These are phyloP conservation scores for Patella depressa DNA, from an alignment of 2,888 invertebrate genomes.

Conservation along the genomic window DNA sequence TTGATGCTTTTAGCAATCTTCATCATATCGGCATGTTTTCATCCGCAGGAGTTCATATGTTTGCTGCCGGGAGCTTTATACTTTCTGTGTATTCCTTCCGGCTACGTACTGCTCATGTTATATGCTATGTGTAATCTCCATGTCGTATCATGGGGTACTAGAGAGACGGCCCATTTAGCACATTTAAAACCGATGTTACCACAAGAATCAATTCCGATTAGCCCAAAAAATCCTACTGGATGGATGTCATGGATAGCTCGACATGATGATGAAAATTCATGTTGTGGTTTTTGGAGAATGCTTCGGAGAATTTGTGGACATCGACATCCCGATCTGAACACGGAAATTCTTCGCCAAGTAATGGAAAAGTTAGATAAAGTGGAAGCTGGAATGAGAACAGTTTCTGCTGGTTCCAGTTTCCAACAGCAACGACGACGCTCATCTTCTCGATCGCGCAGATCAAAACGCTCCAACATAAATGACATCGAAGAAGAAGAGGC, in stretches of 20 bases:
- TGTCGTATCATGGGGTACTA: constrained; percentile 93
- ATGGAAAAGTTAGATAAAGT: constrained; percentile 52
- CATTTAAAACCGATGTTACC: constrained; percentile 35
- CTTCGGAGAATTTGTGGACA: constrained; percentile 43
- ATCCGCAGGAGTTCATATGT: constrained; percentile 67
- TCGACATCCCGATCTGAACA: constrained; percentile 39
- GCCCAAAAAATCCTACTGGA: constrained; percentile 24
- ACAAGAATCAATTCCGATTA: constrained; percentile 23
- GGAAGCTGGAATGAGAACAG: constrained; percentile 44
- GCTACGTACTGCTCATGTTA: constrained; percentile 92
- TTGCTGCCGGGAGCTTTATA: constrained; percentile 76
- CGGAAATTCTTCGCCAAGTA: constrained; percentile 46
- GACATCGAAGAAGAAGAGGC: constrained; percentile 44
- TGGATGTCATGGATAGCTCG: constrained; percentile 41
- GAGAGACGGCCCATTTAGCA: constrained; percentile 75
- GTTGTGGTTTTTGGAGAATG: constrained; percentile 41
- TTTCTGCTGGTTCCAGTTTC: constrained; percentile 26
- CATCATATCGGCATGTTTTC: constrained; percentile 58
- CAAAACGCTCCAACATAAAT: constrained; percentile 42
- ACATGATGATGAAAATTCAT: constrained; percentile 47
- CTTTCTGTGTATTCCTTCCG: constrained; percentile 91
- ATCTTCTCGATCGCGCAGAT: constrained; percentile 44
- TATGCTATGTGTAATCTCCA: constrained; percentile 94
- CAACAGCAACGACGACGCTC: constrained; percentile 43
- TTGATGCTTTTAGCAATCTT: constrained; percentile 60